Evolutionary conservation across 2,888 invertebrate species (phyloP).

Genomic region (Microctonus hyperodae): DNA sequence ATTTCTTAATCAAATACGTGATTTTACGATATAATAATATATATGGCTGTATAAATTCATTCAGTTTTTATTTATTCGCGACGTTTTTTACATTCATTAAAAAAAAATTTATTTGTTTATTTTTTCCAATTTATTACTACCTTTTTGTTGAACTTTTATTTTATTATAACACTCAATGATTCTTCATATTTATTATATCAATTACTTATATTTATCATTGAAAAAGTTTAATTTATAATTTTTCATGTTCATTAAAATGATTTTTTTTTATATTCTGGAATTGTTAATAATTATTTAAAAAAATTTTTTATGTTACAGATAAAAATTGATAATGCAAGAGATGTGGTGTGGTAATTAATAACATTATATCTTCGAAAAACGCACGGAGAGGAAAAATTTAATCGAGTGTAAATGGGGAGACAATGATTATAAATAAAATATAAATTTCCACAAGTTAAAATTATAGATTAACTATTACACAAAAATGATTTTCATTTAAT

Average conservation of each 20-base stretch:
- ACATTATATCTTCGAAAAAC: not conserved
- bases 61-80: too few relatives aligned
- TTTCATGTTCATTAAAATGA: too few relatives aligned
- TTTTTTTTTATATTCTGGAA: too few relatives aligned
- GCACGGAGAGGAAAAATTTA: constrained; percentile 7
- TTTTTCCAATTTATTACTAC: too few relatives aligned
- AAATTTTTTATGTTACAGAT: constrained; percentile 31
- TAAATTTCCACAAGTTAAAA: not conserved
- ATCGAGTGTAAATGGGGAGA: not conserved
- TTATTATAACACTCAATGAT: too few relatives aligned
- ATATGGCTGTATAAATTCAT: too few relatives aligned
- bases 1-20: not conserved
- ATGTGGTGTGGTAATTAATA: not conserved
- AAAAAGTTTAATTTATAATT: too few relatives aligned
- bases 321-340: not conserved
- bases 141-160: too few relatives aligned
- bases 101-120: too few relatives aligned
- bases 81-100: too few relatives aligned
- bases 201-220: too few relatives aligned
- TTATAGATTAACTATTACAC: constrained; percentile 5
- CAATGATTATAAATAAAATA: constrained; percentile 8
- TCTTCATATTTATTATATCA: too few relatives aligned
- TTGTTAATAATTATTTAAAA: not conserved
- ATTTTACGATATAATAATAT: not conserved
- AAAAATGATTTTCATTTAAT: constrained; percentile 26